phyloP scores from a whole-genome alignment of 2,888 invertebrate species.

The Ellobium chinense region DNA sequence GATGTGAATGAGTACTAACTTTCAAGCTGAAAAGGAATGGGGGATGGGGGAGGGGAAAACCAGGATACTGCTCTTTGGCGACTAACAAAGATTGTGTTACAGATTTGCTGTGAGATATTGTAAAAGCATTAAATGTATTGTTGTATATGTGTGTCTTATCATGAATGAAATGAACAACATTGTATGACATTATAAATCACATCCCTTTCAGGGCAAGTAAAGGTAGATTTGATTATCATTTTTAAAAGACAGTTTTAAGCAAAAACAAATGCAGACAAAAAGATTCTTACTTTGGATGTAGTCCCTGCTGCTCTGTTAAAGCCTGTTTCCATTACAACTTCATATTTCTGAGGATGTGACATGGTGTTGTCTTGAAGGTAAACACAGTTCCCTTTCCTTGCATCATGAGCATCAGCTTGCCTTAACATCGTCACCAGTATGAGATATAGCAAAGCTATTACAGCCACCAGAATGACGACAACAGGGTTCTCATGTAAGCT shows the following conservation, averaged over 20 bases:
- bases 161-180: too few relatives aligned
- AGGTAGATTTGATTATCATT: too few relatives aligned
- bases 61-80: too few relatives aligned
- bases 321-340: constrained; percentile 77
- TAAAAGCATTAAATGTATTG: too few relatives aligned
- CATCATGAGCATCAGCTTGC: constrained; percentile 67
- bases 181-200: too few relatives aligned
- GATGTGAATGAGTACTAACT: too few relatives aligned
- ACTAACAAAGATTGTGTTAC: too few relatives aligned
- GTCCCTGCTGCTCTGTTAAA: constrained; percentile 76
- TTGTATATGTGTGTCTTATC: too few relatives aligned
- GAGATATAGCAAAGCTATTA: constrained; percentile 66
- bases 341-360: constrained; percentile 75
- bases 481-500: constrained; percentile 71
- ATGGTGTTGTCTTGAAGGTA: constrained; percentile 74
- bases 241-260: not conserved
- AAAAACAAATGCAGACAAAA: not conserved
- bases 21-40: too few relatives aligned
- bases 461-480: constrained; percentile 61
- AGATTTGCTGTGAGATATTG: too few relatives aligned
- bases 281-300: constrained; percentile 74
- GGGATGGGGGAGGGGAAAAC: too few relatives aligned
- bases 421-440: constrained; percentile 65
- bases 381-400: constrained; percentile 67
- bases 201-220: too few relatives aligned